phyloP scores from a whole-genome alignment of 2,113 vertebrate species.

The Caranx melampygus region DNA sequence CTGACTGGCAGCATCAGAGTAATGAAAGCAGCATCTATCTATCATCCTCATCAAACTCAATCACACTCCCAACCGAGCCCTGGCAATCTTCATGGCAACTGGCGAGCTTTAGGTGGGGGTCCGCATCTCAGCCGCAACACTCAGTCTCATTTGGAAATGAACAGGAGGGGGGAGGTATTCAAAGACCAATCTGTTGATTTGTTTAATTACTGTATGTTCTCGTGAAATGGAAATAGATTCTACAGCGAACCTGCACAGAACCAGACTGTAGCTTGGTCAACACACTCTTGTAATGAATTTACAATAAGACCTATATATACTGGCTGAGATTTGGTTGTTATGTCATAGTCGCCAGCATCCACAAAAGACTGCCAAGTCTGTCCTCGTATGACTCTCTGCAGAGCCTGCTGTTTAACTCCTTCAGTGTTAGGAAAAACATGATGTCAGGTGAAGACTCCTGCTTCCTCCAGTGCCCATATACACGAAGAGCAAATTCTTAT shows the following conservation, averaged over 20 bases:
- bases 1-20: slow-evolving; percentile 49
- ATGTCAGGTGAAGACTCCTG: neutral
- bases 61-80: slow-evolving; percentile 42
- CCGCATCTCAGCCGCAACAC: slow-evolving; percentile 5
- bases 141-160: slow-evolving; percentile 42
- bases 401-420: slow-evolving; percentile 12
- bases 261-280: slow-evolving; percentile 9
- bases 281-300: slow-evolving; percentile 7
- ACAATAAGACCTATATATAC: too few relatives aligned
- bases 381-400: neutral
- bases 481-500: neutral
- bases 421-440: neutral
- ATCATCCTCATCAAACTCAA: slow-evolving; percentile 64
- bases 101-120: slow-evolving; percentile 11
- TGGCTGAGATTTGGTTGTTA: neutral
- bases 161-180: neutral
- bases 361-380: slow-evolving; percentile 18
- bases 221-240: slow-evolving; percentile 43
- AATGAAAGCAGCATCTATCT: slow-evolving; percentile 62
- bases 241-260: slow-evolving; percentile 8
- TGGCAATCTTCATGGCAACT: slow-evolving; percentile 13
- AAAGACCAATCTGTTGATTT: slow-evolving; percentile 44
- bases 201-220: slow-evolving; percentile 49
- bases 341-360: neutral
- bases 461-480: slow-evolving; percentile 19